Evolutionary conservation across 2,888 invertebrate species (phyloP).

Genomic region (Ennomos quercinarius): DNA sequence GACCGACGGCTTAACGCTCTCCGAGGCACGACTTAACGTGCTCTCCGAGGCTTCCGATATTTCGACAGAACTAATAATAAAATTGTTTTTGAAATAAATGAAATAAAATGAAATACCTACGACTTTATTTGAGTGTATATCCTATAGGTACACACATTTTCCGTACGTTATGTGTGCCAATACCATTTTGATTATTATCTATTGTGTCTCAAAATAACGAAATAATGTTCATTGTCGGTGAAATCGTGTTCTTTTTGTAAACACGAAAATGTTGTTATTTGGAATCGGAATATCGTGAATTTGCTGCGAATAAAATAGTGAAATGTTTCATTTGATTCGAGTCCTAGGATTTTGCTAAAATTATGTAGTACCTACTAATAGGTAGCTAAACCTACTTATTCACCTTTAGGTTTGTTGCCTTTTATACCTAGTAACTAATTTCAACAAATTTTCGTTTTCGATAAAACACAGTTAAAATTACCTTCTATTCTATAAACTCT

Average conservation of each 20-base stretch:
- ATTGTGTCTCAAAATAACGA: conserved; percentile 25
- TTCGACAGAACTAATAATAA: too few species aligned
- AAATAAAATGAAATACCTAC: not conserved
- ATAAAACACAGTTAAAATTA: too few species aligned
- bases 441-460: too few species aligned
- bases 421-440: too few species aligned
- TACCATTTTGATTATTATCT: conserved; percentile 19
- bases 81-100: too few species aligned
- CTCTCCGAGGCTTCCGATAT: too few species aligned
- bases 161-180: not conserved
- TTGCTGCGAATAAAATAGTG: not conserved
- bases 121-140: not conserved
- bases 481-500: too few species aligned
- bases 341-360: not conserved
- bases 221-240: conserved; percentile 19
- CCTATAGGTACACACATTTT: conserved; percentile 1
- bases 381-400: too few species aligned
- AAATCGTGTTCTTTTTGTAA: conserved; percentile 15
- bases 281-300: conserved; percentile 5
- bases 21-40: too few species aligned
- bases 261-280: conserved; percentile 2
- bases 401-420: too few species aligned
- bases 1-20: too few species aligned
- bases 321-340: not conserved
- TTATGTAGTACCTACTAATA: too few species aligned